Conservation (phyloP, 2,797 vertebrate genomes). For the Clamator glandarius region DNA sequence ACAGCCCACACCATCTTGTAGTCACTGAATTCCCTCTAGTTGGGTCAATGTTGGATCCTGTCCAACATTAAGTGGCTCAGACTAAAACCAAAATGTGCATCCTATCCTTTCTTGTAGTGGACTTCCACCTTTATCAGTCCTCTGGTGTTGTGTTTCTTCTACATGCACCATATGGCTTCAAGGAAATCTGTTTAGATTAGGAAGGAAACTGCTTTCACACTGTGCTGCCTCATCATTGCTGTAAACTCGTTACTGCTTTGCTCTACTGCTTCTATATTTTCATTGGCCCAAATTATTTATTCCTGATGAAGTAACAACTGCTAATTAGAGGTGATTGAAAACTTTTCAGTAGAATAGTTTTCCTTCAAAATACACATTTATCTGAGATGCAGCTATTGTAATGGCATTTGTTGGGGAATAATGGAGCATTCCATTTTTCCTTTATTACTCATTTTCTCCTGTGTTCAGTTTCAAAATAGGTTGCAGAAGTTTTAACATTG, state of each 20-base stretch:
- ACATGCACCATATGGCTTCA: background rate
- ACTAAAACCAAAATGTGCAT: background rate
- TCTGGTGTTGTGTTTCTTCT: background rate
- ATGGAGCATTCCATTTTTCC: background rate
- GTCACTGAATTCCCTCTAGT: background rate
- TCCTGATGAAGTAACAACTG: background rate
- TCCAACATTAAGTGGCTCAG: background rate
- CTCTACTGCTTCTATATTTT: background rate
- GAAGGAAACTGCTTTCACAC: background rate
- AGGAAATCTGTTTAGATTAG: background rate
- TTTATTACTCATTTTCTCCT: background rate
- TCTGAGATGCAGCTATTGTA: background rate
- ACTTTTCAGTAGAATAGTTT: conserved; percentile 58
- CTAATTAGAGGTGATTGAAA: conserved; percentile 18
- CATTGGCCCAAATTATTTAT: background rate
- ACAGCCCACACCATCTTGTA: background rate
- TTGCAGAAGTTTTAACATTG: background rate
- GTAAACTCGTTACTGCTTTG: background rate
- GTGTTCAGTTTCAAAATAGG: background rate
- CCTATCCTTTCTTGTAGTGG: background rate
- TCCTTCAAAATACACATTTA: background rate
- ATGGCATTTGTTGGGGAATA: background rate
- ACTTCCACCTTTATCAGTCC: background rate
- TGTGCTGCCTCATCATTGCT: background rate
- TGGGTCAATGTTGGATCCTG: background rate